phyloP scores from a whole-genome alignment of 2,888 invertebrate species.

The Cataglyphis livida region DNA sequence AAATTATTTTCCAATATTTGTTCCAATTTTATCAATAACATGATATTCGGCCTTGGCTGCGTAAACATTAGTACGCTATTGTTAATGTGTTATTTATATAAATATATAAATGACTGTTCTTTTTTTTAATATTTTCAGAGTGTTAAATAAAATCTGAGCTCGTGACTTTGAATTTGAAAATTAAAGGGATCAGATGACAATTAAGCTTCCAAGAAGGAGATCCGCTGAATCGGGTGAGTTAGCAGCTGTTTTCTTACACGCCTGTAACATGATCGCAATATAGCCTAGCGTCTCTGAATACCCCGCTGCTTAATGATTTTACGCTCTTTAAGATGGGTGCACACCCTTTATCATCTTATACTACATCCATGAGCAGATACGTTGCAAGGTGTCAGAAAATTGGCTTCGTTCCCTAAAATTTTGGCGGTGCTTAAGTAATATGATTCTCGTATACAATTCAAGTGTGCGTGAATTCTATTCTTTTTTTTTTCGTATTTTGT shows the following conservation, averaged over 20 bases:
- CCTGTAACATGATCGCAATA: conserved; percentile 55
- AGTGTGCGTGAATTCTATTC: background rate
- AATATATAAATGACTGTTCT: background rate
- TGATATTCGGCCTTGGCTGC: no score
- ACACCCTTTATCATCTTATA: conserved; percentile 36
- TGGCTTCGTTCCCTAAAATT: conserved; percentile 27
- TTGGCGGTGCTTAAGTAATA: conserved; percentile 7
- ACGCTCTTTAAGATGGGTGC: conserved; percentile 27
- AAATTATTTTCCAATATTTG: no score
- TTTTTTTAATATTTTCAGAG: conserved; percentile 4
- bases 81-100: no score
- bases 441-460: conserved; percentile 16
- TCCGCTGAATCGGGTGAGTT: conserved; percentile 26
- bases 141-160: conserved; percentile 23
- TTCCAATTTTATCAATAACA: no score
- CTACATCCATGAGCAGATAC: conserved; percentile 26
- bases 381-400: conserved; percentile 40
- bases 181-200: conserved; percentile 76
- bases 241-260: conserved; percentile 59
- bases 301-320: conserved; percentile 52
- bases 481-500: background rate
- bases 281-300: conserved; percentile 20
- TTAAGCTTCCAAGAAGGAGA: conserved; percentile 62
- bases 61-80: no score
- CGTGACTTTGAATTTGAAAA: conserved; percentile 61